phyloP scores from a whole-genome alignment of 1,140 invertebrate genomes.

The Drosophila obscura region DNA sequence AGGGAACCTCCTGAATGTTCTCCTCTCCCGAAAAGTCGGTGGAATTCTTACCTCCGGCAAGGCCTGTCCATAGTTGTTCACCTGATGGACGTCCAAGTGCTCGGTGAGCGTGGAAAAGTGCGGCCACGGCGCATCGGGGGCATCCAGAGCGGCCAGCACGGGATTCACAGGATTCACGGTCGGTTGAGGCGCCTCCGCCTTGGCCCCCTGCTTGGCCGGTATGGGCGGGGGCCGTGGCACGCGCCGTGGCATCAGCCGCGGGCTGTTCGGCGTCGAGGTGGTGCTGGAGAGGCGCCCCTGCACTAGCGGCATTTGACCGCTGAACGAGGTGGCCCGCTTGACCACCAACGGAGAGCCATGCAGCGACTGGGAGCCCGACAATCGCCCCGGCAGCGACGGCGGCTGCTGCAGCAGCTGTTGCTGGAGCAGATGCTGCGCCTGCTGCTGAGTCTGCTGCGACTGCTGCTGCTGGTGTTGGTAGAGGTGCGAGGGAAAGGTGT shows the following conservation, averaged over 20 bases:
- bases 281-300: slow-evolving; percentile 62
- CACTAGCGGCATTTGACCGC: slow-evolving; percentile 70
- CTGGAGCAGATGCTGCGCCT: slow-evolving; percentile 30
- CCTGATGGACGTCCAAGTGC: slow-evolving; percentile 76
- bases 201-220: slow-evolving; percentile 75
- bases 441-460: slow-evolving; percentile 26
- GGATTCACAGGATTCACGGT: slow-evolving; percentile 41
- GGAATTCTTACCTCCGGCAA: slow-evolving; percentile 67
- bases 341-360: slow-evolving; percentile 71
- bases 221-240: slow-evolving; percentile 85
- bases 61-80: slow-evolving; percentile 80
- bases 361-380: slow-evolving; percentile 66
- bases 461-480: slow-evolving; percentile 60
- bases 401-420: slow-evolving; percentile 57
- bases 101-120: slow-evolving; percentile 81
- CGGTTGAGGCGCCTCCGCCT: slow-evolving; percentile 4
- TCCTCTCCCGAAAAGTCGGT: background rate
- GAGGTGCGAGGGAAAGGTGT: slow-evolving; percentile 71
- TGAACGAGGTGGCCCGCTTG: slow-evolving; percentile 81
- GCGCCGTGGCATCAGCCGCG: slow-evolving; percentile 87
- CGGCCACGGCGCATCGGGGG: slow-evolving; percentile 78
- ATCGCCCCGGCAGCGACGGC: slow-evolving; percentile 47
- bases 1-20: background rate
- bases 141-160: slow-evolving; percentile 61
- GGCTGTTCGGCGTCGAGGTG: slow-evolving; percentile 88